These are phyloP conservation scores for Luidia sarsii DNA, from an alignment of 53 echinoderm and acorn worm species.

Conservation along the genomic window DNA sequence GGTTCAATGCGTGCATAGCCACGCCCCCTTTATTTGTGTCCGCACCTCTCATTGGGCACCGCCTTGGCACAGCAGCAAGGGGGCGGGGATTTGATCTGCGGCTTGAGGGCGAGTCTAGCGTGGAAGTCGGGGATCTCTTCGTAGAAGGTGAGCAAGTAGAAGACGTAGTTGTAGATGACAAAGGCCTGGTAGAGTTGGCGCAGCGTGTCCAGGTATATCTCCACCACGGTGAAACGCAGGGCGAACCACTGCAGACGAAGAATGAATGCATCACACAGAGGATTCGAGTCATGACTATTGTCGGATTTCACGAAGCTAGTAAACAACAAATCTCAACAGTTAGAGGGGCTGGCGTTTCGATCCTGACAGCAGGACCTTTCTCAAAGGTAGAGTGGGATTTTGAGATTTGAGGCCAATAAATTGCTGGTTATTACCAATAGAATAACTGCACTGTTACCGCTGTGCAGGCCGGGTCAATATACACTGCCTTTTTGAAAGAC, in stretches of 20 bases:
- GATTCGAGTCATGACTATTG: no score
- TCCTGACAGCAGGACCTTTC: no score
- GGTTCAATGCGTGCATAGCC: not conserved
- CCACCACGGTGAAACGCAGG: constrained; percentile 55
- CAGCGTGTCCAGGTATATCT: constrained; percentile 66
- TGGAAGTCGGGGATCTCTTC: constrained; percentile 59
- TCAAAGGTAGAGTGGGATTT: no score
- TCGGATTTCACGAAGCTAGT: no score
- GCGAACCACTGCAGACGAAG: constrained; percentile 63
- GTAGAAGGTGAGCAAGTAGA: constrained; percentile 67
- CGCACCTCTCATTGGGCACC: constrained; percentile 64
- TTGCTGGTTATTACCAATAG: no score
- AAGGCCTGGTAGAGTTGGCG: constrained; percentile 69
- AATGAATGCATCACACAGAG: not conserved
- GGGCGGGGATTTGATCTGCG: constrained; percentile 70
- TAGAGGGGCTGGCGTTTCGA: no score
- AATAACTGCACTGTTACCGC: no score
- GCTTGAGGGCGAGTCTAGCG: constrained; percentile 51
- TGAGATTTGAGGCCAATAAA: no score
- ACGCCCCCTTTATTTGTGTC: not conserved
- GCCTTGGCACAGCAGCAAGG: constrained; percentile 77
- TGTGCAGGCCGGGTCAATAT: no score
- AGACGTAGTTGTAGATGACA: constrained; percentile 75
- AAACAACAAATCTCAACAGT: no score
- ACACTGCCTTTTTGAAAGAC: no score